These are phyloP conservation scores for Apis cerana DNA, from an alignment of 1,140 invertebrate genomes.

Conservation along the genomic window DNA sequence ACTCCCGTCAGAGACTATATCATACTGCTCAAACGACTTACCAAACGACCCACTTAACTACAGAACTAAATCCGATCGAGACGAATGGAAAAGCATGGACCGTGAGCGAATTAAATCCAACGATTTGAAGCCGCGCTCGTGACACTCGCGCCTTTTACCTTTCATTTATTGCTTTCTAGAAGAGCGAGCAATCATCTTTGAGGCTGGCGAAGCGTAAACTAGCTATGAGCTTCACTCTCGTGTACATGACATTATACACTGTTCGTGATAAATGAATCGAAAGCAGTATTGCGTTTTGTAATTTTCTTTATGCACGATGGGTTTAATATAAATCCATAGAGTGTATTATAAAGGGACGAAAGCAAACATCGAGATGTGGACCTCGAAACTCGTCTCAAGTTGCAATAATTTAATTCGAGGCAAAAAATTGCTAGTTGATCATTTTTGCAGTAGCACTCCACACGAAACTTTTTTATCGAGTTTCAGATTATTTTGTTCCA, in stretches of 20 bases:
- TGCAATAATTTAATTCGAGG: not conserved
- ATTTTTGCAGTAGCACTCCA: not conserved
- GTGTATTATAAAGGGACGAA: too few relatives aligned
- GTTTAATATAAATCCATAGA: slow-evolving; percentile 11
- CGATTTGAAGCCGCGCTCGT: not conserved
- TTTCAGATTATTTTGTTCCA: not conserved
- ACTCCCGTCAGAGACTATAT: too few relatives aligned
- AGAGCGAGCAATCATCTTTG: slow-evolving; percentile 1
- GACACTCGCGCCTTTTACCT: not conserved
- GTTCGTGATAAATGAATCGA: slow-evolving; percentile 7
- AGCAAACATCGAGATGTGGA: not conserved
- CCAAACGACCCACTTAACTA: not conserved
- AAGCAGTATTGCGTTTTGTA: slow-evolving; percentile 10
- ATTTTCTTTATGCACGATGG: not conserved
- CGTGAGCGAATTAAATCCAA: not conserved
- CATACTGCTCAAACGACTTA: too few relatives aligned
- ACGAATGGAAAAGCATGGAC: not conserved
- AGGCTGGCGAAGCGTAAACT: not conserved
- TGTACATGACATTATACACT: not conserved
- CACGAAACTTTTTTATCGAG: not conserved
- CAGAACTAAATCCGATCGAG: not conserved
- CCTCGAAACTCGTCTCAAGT: not conserved
- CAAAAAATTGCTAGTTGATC: not conserved
- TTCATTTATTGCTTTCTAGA: slow-evolving; percentile 13
- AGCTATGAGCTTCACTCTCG: not conserved